Evolutionary conservation across 1,140 invertebrate genomes (phyloP).

Genomic region (Euura lappo): DNA sequence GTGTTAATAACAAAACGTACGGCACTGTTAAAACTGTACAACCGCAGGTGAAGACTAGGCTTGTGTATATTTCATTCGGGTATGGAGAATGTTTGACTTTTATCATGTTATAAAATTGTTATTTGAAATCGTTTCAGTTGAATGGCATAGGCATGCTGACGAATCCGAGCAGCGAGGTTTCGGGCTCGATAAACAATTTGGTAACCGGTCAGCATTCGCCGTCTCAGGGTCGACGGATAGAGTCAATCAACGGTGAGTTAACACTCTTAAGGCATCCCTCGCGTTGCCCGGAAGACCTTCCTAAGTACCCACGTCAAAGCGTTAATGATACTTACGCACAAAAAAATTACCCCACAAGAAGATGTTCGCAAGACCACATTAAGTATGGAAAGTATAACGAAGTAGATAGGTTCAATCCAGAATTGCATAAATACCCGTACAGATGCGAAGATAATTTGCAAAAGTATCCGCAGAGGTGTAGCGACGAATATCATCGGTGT

Average conservation of each 20-base stretch:
- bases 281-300: constrained; percentile 39
- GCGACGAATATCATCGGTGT: constrained; percentile 53
- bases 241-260: constrained; percentile 59
- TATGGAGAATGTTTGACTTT: background rate
- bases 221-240: constrained; percentile 34
- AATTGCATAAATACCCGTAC: constrained; percentile 43
- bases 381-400: constrained; percentile 37
- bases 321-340: constrained; percentile 37
- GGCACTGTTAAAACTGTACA: constrained; percentile 62
- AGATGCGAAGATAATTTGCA: constrained; percentile 50
- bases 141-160: constrained; percentile 49
- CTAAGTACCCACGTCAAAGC: constrained; percentile 40
- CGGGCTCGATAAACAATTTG: constrained; percentile 55
- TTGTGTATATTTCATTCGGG: no score
- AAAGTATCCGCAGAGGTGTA: constrained; percentile 53
- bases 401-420: constrained; percentile 34
- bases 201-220: constrained; percentile 49
- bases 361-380: constrained; percentile 38
- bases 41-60: constrained; percentile 51
- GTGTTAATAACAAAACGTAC: constrained; percentile 62
- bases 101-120: constrained; percentile 11
- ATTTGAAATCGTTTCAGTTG: constrained; percentile 35
- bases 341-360: constrained; percentile 32
- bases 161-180: constrained; percentile 44
- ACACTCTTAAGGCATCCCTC: constrained; percentile 35